Percentiles rank a stretch among this genome's conserved stretches.
Evolutionary conservation across 2,888 invertebrate genomes (phyloP).

Genomic region (Thysanoteuthis rhombus): DNA sequence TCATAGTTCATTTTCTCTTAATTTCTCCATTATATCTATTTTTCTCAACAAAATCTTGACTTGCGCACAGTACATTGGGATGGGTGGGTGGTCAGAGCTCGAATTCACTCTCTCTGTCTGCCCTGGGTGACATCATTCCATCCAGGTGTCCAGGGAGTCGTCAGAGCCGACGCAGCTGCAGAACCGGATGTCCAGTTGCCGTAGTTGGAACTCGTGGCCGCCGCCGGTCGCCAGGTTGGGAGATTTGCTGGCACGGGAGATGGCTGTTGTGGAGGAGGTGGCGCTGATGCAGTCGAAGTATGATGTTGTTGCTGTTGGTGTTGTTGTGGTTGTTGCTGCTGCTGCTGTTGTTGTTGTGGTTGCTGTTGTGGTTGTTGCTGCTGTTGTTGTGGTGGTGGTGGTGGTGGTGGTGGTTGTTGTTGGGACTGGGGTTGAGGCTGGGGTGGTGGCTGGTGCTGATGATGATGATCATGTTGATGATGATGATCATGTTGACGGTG

Average conservation of each 20-base stretch:
- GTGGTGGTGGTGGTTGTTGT: background rate
- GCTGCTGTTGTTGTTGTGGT: background rate
- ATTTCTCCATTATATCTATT: background rate
- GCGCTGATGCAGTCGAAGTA: background rate
- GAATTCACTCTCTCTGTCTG: constrained; percentile 20
- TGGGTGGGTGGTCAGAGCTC: background rate
- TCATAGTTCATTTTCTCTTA: background rate
- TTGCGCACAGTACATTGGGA: background rate
- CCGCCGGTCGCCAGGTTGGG: background rate
- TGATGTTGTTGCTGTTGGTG: background rate
- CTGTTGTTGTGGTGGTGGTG: background rate
- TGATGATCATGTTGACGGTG: background rate
- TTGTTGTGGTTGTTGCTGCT: background rate
- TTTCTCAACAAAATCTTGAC: background rate
- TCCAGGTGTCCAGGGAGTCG: constrained; percentile 21
- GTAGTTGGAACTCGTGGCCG: background rate
- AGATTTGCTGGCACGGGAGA: background rate
- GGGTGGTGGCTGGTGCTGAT: background rate
- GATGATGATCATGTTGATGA: background rate
- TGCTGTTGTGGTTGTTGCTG: background rate
- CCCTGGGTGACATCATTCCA: constrained; percentile 1
- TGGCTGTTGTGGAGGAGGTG: background rate
- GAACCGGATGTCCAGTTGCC: constrained; percentile 19
- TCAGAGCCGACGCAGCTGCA: constrained; percentile 19
- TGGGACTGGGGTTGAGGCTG: background rate